phyloP scores from a whole-genome alignment of 2,797 vertebrate species.

The Ficedula albicollis region DNA sequence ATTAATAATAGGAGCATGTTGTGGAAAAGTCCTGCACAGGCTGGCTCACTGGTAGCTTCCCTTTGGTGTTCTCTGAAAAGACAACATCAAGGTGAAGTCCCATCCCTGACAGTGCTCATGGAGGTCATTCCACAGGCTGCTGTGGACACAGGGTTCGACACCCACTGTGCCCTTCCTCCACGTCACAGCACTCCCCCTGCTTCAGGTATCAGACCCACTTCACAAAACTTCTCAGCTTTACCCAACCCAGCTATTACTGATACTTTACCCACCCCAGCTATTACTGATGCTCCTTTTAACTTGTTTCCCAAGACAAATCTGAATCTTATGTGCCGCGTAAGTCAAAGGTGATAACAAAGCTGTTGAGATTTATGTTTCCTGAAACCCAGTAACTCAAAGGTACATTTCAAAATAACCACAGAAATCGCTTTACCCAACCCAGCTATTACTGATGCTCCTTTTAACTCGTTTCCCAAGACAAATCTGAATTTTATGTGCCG shows the following conservation, averaged over 20 bases:
- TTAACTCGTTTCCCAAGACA: not conserved
- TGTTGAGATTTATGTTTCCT: constrained; percentile 1
- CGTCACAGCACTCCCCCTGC: not conserved
- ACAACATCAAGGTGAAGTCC: accelerated
- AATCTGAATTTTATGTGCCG: not conserved
- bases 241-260: no score
- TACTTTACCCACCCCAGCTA: not conserved
- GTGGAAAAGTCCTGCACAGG: not conserved
- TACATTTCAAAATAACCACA: not conserved
- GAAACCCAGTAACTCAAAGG: not conserved
- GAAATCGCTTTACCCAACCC: no score
- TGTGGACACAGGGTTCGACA: not conserved
- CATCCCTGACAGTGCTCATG: accelerated
- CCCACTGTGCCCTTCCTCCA: not conserved
- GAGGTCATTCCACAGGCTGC: not conserved
- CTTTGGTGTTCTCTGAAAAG: not conserved
- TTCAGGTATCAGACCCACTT: not conserved
- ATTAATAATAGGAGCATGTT: not conserved
- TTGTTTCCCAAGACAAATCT: not conserved
- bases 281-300: not conserved
- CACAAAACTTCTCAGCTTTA: not conserved
- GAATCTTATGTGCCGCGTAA: not conserved
- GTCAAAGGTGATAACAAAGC: constrained; percentile 12
- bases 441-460: not conserved
- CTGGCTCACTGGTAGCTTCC: not conserved